Base-by-base conservation (phyloP, 1,140 invertebrate species). In the Heterodera schachtii region DNA sequence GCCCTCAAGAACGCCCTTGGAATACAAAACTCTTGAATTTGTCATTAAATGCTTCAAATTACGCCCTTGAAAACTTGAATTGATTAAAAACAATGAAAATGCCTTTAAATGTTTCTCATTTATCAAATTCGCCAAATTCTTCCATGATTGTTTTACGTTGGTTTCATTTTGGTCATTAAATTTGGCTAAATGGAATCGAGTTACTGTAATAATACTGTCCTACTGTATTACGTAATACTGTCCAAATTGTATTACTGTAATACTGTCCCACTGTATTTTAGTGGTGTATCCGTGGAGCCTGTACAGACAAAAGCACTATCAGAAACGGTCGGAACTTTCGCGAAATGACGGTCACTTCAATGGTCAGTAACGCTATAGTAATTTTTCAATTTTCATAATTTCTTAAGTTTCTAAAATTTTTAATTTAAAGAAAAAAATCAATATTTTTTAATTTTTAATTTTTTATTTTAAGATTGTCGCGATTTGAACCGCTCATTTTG, bases 281-380 rank as follows among this genome's bases (percentile, higher is more conserved):
- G 77, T 78, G 77, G 77, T 78, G 77, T 78, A 41, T 78, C 31
- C 52, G 77, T 44, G 77, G 77, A 8, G 64, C 47, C 31, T 78
- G 77, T 21, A 44, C 44, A 3, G 16, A 0, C 44, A 78, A 52
- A 52, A 9, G 3, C 66, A 16, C n/a, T 13, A 9, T 70, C n/a
- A 41, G 21, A 19, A 49, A 78, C n/a, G 57, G 7, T 46, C 64
- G 2, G 64, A 41, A 7, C 21, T 3, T 31, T 5, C 9, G 11
- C 49, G 41, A 21, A 57, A 21, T 52, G 49, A 6, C 11, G 49
- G 6, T 11, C 0, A 6, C 47, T 6, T 52, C 21, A 31, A 16
- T n/a, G 31, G 9, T 75, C 43, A 46, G 57, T 21, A 64, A 60
- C 43, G 67, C 41, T 11, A 60, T 13, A 13, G 16, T 6, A 47